Evolutionary conservation across 2,888 invertebrate species (phyloP).

Genomic region (Stictocephala bisonia): DNA sequence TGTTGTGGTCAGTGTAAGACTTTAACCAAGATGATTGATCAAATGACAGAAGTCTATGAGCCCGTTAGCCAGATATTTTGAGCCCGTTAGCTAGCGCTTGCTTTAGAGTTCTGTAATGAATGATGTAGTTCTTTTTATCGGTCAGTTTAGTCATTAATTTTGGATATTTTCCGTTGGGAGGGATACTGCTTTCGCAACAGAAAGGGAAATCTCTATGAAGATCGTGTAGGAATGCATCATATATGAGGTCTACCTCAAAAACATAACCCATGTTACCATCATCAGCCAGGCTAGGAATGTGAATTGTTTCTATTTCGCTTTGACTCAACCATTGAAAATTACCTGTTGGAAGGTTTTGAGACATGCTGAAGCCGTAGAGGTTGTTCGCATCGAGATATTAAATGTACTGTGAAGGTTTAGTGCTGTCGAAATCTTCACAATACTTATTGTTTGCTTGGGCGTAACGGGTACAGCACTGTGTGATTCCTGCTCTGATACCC

Average conservation of each 20-base stretch:
- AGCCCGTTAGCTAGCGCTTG: slow-evolving; percentile 59
- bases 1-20: slow-evolving; percentile 57
- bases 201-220: slow-evolving; percentile 60
- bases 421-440: neutral
- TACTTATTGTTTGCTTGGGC: slow-evolving; percentile 32
- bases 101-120: slow-evolving; percentile 18
- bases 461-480: slow-evolving; percentile 28
- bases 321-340: slow-evolving; percentile 59
- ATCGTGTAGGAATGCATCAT: slow-evolving; percentile 63
- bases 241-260: slow-evolving; percentile 64
- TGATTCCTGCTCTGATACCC: slow-evolving; percentile 41
- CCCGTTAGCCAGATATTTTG: slow-evolving; percentile 52
- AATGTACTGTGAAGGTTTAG: slow-evolving; percentile 36
- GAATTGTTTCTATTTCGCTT: neutral
- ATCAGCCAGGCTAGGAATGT: neutral
- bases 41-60: slow-evolving; percentile 59
- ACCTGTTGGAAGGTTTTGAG: slow-evolving; percentile 57
- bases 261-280: slow-evolving; percentile 54
- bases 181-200: slow-evolving; percentile 7
- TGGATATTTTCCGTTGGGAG: neutral
- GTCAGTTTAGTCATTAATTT: slow-evolving; percentile 1
- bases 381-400: slow-evolving; percentile 51
- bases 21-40: slow-evolving; percentile 60
- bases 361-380: slow-evolving; percentile 55
- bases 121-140: slow-evolving; percentile 22